Evolutionary conservation across 92 coral and sea anemone genomes (phyloP).

Genomic region (Palythoa grandiflora): DNA sequence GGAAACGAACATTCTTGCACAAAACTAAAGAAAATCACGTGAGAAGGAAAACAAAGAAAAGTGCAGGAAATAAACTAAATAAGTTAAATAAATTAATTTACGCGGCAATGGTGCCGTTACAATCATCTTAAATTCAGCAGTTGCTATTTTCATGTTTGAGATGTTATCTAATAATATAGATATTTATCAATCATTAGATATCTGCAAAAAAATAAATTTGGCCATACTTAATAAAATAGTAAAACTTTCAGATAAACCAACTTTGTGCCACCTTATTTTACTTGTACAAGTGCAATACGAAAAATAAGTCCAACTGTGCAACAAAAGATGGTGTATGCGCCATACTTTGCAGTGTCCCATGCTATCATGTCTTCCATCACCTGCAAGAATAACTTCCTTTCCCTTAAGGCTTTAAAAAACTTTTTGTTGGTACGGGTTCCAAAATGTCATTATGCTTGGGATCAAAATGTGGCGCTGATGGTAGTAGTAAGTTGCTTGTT

Average conservation of each 20-base stretch:
- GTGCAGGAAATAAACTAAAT: too few species aligned
- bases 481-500: constrained; percentile 41
- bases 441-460: constrained; percentile 52
- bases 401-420: constrained; percentile 52
- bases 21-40: too few species aligned
- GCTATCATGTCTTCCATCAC: constrained; percentile 66
- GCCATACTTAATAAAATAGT: background rate
- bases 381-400: constrained; percentile 62
- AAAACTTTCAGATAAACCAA: background rate
- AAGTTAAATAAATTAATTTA: too few species aligned
- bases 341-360: constrained; percentile 67
- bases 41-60: too few species aligned
- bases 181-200: constrained; percentile 6
- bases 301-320: constrained; percentile 62
- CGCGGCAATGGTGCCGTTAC: too few species aligned
- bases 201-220: constrained; percentile 1
- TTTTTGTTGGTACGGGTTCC: constrained; percentile 50
- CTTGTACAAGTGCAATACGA: constrained; percentile 61
- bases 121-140: constrained; percentile 27
- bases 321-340: constrained; percentile 67
- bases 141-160: constrained; percentile 17
- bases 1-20: too few species aligned
- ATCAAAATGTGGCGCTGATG: constrained; percentile 63
- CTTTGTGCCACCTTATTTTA: constrained; percentile 24
- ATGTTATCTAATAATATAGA: constrained; percentile 2